Base-by-base conservation (phyloP, 37 sponge, comb jelly and placozoan species). In the Bolinopsis microptera region DNA sequence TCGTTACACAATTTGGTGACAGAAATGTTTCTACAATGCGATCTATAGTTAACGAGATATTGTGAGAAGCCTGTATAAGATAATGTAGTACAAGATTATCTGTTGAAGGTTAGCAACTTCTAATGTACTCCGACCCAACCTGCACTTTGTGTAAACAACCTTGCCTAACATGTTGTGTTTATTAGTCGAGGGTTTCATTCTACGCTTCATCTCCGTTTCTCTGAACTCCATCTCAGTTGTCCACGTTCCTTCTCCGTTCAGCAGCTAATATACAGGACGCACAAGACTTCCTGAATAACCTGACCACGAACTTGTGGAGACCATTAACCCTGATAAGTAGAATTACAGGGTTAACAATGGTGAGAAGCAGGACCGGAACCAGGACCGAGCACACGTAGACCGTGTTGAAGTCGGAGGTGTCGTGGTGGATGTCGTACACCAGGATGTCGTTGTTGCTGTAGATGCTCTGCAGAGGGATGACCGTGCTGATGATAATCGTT, bases 251-350 rank as follows among this genome's bases (percentile, higher is more conserved):
- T n/a, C 75, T 30, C 75, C 5, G 13, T n/a, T n/a, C 75, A n/a
- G 26, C 75, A 72, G 75, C 31, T 5, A 23, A 8, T 23, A 72
- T 30, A 3, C 5, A n/a, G 22, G 75, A n/a, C 26, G 31, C 75
- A n/a, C 26, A 72, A 24, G 31, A 5, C n/a, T 21, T 72, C 26
- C 75, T 72, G 75, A 72, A 8, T 28, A 30, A 3, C 31, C 75
- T 72, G 31, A n/a, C 31, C n/a, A 13, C 13, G 61, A 48, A 48
- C 61, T 48, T 48, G 61, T 48, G 61, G 13, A 72, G 31, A n/a
- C 75, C 75, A 21, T 72, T 72, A 72, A 72, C 75, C 75, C 75
- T 72, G 31, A 72, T 21, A 8, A 72, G 75, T 28, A 72, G 31
- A n/a, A 72, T 3, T 30, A 72, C 75, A 72, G 75, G 75, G 31